Evolutionary conservation across 2,113 vertebrate species (phyloP).

Genomic region (Xiphorhynchus elegans): DNA sequence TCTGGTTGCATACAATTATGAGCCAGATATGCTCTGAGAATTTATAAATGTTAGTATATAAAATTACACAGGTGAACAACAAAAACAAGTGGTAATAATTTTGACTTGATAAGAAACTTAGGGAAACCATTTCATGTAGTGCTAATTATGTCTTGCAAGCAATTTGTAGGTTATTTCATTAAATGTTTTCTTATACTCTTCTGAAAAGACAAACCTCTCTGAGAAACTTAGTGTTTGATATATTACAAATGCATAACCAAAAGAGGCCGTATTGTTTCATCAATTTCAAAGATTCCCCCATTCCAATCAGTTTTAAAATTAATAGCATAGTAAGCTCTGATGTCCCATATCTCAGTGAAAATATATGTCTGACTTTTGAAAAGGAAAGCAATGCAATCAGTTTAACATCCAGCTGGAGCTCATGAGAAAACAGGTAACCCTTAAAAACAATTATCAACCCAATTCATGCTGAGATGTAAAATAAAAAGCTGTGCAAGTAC

Average conservation of each 20-base stretch:
- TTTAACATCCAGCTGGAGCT: neutral
- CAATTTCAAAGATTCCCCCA: neutral
- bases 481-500: constrained; percentile 4
- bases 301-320: neutral
- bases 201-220: constrained; percentile 7
- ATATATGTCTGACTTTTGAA: neutral
- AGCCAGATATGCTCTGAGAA: constrained; percentile 8
- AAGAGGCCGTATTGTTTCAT: neutral
- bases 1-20: neutral
- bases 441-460: constrained; percentile 25
- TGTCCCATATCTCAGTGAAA: neutral
- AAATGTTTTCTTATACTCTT: neutral
- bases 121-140: neutral
- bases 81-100: neutral
- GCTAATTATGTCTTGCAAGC: constrained; percentile 6
- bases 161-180: neutral
- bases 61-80: neutral
- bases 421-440: neutral
- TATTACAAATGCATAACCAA: neutral
- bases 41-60: neutral
- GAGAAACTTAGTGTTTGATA: neutral
- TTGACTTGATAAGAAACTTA: neutral
- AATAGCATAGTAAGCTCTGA: neutral
- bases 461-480: neutral
- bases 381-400: neutral